These are phyloP conservation scores for Cyrtorhinus lividipennis DNA, from an alignment of 1,140 invertebrate genomes.

Conservation along the genomic window DNA sequence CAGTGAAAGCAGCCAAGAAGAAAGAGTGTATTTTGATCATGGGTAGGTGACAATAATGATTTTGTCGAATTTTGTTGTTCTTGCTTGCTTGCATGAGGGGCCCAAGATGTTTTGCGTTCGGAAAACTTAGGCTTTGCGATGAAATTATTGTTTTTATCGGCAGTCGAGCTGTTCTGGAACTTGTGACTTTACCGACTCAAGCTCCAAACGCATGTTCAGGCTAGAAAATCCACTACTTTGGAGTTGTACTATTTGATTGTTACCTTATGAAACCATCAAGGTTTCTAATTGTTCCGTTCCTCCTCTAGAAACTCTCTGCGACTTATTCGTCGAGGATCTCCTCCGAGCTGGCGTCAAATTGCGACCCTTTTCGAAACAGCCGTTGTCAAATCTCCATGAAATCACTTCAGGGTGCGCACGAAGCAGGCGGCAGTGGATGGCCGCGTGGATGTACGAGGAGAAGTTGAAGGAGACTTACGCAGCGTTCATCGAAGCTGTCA, in stretches of 20 bases:
- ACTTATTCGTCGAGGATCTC: constrained; percentile 61
- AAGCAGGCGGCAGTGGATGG: constrained; percentile 33
- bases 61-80: neutral
- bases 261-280: no score
- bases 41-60: no score
- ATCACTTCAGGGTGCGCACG: constrained; percentile 28
- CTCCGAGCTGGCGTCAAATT: constrained; percentile 58
- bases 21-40: constrained; percentile 54
- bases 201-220: no score
- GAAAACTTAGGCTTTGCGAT: no score
- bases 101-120: no score
- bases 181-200: no score
- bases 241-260: no score
- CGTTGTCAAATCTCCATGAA: constrained; percentile 28
- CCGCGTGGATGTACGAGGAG: constrained; percentile 65
- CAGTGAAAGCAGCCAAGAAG: constrained; percentile 69
- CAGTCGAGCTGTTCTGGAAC: no score
- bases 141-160: no score
- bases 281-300: no score
- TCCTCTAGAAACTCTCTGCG: constrained; percentile 56
- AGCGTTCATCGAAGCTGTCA: constrained; percentile 49
- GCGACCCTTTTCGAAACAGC: constrained; percentile 53
- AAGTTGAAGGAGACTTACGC: constrained; percentile 62
- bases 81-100: no score
- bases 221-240: no score